Percentiles rank a stretch among this genome's conserved stretches.
Conservation (phyloP, 2,888 invertebrate species). For the Troides oblongomaculatus region DNA sequence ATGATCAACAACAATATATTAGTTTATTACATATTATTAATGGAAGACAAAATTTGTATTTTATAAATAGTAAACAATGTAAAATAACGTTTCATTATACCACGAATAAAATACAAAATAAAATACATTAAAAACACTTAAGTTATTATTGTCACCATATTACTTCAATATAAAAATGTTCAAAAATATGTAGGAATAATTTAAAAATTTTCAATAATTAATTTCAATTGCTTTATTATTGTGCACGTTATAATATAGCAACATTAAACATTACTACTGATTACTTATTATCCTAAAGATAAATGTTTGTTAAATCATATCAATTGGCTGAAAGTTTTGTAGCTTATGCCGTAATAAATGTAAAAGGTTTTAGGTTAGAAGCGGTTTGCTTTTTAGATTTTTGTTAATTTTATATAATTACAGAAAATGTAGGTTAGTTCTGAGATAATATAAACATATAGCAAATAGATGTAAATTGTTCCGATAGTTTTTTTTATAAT, state of each 20-base stretch:
- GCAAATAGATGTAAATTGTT: too few relatives aligned
- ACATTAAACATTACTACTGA: background rate
- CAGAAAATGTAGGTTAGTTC: too few relatives aligned
- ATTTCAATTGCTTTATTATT: background rate
- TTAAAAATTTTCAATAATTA: background rate
- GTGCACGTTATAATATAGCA: background rate
- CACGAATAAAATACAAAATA: background rate
- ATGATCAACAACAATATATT: conserved; percentile 48
- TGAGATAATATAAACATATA: too few relatives aligned
- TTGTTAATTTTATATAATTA: too few relatives aligned
- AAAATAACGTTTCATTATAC: background rate
- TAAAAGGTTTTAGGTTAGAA: too few relatives aligned
- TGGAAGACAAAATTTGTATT: background rate
- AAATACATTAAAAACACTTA: background rate
- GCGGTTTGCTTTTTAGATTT: too few relatives aligned
- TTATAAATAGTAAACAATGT: background rate
- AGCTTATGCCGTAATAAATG: too few relatives aligned
- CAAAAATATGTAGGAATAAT: background rate
- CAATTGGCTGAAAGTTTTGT: background rate
- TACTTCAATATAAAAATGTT: background rate
- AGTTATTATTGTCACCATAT: background rate
- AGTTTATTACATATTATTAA: conserved; percentile 24
- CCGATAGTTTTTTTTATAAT: too few relatives aligned
- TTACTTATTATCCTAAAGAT: background rate
- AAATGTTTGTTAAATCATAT: background rate